Evolutionary conservation across 2,888 invertebrate genomes (phyloP).

Genomic region (Synanthedon formicaeformis): DNA sequence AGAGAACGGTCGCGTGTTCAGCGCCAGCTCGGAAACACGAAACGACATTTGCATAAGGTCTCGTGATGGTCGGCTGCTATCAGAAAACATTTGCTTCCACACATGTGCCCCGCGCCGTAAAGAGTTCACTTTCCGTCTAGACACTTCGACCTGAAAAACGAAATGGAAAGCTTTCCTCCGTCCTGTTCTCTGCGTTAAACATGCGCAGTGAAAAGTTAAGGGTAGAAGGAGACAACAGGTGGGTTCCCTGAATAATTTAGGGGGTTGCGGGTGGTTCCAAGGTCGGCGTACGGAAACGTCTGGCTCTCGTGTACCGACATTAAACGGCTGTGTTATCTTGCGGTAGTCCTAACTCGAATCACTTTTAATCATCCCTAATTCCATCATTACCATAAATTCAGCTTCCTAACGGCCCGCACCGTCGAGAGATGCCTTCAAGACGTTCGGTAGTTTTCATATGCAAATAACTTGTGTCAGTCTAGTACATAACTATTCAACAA

Average conservation of each 20-base stretch:
- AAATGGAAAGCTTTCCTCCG: slow-evolving; percentile 31
- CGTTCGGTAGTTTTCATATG: neutral
- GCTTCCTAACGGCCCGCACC: neutral
- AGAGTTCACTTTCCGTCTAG: slow-evolving; percentile 66
- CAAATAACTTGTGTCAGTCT: neutral
- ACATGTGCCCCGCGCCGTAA: slow-evolving; percentile 39
- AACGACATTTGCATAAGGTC: slow-evolving; percentile 31
- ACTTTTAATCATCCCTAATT: neutral
- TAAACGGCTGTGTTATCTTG: slow-evolving; percentile 41
- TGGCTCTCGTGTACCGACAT: slow-evolving; percentile 52
- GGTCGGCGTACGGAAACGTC: slow-evolving; percentile 67
- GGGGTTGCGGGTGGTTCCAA: slow-evolving; percentile 35
- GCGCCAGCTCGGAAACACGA: slow-evolving; percentile 11
- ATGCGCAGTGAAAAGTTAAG: slow-evolving; percentile 45
- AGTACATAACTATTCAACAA: neutral
- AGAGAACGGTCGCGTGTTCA: slow-evolving; percentile 16
- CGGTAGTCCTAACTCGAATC: slow-evolving; percentile 23
- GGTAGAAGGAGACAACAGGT: slow-evolving; percentile 51
- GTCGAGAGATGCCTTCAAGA: neutral
- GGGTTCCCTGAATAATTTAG: slow-evolving; percentile 32
- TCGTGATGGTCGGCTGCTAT: slow-evolving; percentile 21
- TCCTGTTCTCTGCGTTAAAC: slow-evolving; percentile 51
- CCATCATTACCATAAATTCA: neutral
- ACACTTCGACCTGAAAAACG: slow-evolving; percentile 59
- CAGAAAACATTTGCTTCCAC: slow-evolving; percentile 18